phyloP scores from a whole-genome alignment of 2,113 vertebrate species.

The Psammodynastes pulverulentus region DNA sequence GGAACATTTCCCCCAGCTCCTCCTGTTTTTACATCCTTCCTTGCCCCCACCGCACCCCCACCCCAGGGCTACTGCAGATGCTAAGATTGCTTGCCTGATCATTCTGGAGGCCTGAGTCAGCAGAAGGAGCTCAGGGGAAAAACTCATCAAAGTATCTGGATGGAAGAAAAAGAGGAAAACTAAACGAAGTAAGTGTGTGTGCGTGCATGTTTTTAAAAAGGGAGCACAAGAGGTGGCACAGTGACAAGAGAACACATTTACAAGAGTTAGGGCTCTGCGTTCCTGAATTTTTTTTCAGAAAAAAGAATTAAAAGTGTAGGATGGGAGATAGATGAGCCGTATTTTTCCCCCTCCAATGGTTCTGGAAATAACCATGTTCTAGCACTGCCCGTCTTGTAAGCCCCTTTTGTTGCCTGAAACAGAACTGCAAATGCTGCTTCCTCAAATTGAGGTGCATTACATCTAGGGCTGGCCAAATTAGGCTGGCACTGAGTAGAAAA shows the following conservation, averaged over 20 bases:
- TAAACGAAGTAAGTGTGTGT: background rate
- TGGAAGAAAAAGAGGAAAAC: conserved; percentile 2
- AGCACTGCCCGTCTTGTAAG: background rate
- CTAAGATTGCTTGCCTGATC: conserved; percentile 26
- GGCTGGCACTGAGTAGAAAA: background rate
- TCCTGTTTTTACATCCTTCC: background rate
- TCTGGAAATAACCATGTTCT: background rate
- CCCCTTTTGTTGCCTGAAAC: too few species aligned
- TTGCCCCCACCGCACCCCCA: background rate
- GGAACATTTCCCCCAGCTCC: background rate
- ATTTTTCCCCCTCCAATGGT: background rate
- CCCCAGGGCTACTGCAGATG: background rate
- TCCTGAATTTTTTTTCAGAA: background rate
- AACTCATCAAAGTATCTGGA: conserved; percentile 26
- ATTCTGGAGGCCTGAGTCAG: conserved; percentile 26
- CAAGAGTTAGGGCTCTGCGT: background rate
- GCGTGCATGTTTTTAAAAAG: background rate
- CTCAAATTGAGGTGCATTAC: background rate
- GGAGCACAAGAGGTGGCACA: background rate
- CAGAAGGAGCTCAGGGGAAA: conserved; percentile 15
- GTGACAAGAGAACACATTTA: background rate
- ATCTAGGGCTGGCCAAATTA: background rate
- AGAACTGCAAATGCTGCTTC: background rate
- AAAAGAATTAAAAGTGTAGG: background rate
- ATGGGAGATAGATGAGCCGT: background rate